These are phyloP conservation scores for Tiliacea citrago DNA, from an alignment of 2,888 invertebrate species.

Conservation along the genomic window DNA sequence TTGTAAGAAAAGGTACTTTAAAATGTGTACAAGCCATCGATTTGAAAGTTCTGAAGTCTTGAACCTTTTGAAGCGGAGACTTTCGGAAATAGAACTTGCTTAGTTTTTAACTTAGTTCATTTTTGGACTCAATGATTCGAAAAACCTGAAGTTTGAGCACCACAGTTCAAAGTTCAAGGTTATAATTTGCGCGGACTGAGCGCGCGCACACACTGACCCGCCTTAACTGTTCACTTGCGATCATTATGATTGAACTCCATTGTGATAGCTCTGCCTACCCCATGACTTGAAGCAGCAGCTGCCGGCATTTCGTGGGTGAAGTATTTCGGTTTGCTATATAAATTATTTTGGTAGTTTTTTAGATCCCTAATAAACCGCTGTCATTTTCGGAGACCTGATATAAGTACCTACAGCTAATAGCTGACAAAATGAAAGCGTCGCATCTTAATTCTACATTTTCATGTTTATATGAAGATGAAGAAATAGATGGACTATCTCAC, in stretches of 20 bases:
- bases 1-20: neutral
- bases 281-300: conserved; percentile 57
- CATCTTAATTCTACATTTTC: no score
- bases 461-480: no score
- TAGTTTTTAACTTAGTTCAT: no score
- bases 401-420: no score
- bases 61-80: neutral
- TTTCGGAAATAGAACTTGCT: neutral
- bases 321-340: conserved; percentile 21
- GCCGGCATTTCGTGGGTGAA: conserved; percentile 21
- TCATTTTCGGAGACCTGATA: neutral
- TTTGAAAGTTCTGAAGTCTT: neutral
- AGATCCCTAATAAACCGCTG: neutral
- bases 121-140: neutral
- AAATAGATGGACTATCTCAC: no score
- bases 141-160: conserved; percentile 46
- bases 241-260: conserved; percentile 49
- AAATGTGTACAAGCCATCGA: neutral
- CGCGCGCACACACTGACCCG: conserved; percentile 40
- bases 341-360: neutral
- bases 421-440: no score
- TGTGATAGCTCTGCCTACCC: conserved; percentile 57
- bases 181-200: conserved; percentile 73
- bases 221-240: conserved; percentile 53
- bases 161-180: conserved; percentile 68